phyloP scores from a whole-genome alignment of 2,888 invertebrate genomes.

The Lacanobia oleracea region DNA sequence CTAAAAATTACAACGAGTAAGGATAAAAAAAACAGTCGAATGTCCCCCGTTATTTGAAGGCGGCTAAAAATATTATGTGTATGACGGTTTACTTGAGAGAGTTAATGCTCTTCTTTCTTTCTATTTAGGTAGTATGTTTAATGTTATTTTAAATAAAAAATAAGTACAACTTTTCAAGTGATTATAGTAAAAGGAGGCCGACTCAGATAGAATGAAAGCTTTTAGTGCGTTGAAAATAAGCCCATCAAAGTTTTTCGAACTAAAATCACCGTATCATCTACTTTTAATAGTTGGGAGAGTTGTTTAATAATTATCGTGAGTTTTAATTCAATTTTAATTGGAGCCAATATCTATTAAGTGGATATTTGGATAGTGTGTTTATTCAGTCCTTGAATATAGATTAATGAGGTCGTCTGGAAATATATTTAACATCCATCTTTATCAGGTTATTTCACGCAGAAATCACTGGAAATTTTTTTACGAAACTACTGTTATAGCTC shows the following conservation, averaged over 20 bases:
- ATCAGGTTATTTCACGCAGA: no score
- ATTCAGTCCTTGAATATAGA: background rate
- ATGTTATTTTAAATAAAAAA: no score
- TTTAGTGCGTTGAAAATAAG: background rate
- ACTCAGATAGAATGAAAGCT: background rate
- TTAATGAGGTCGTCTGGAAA: background rate
- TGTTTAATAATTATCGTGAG: background rate
- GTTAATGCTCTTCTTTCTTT: no score
- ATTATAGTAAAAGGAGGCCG: slow-evolving; percentile 14
- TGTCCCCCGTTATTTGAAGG: no score
- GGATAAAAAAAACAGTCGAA: no score
- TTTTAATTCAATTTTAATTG: background rate
- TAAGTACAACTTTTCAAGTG: background rate
- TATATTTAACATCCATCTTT: background rate
- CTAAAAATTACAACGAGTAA: no score
- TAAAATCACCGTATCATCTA: slow-evolving; percentile 17
- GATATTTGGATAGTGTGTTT: no score
- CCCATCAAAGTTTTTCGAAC: background rate
- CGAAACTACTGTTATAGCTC: background rate
- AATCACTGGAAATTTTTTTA: no score
- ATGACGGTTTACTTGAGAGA: no score
- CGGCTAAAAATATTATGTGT: no score
- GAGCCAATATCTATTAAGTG: background rate
- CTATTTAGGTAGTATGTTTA: no score
- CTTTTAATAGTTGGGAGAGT: slow-evolving; percentile 10